These are phyloP conservation scores for Astatotilapia flaviijosephi DNA, from an alignment of 2,113 vertebrate genomes.

Conservation along the genomic window DNA sequence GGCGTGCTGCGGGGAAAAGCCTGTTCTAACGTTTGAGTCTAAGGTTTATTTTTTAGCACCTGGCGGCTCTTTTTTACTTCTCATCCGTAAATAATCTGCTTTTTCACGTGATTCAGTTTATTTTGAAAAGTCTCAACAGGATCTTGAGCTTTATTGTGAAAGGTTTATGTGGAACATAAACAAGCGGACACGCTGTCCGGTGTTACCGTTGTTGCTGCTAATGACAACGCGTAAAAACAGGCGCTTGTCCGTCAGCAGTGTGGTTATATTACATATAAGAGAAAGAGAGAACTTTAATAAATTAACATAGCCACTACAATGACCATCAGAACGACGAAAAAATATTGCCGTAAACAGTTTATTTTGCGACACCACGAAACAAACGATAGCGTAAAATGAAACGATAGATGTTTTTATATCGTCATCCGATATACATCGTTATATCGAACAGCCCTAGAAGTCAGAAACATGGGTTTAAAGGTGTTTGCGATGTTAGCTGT, in stretches of 20 bases:
- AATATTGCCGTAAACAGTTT: not conserved
- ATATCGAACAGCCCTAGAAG: not conserved
- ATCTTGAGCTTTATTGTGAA: too few relatives aligned
- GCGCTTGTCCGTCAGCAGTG: not conserved
- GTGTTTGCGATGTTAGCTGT: not conserved
- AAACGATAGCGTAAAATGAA: not conserved
- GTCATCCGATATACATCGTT: not conserved
- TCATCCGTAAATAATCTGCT: not conserved
- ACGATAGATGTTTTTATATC: not conserved
- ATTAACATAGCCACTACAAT: not conserved
- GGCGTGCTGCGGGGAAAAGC: rapidly evolving
- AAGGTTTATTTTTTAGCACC: too few relatives aligned
- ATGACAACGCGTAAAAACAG: rapidly evolving
- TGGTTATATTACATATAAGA: not conserved
- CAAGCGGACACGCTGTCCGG: not conserved
- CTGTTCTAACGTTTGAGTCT: too few relatives aligned
- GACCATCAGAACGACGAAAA: not conserved
- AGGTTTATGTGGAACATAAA: not conserved
- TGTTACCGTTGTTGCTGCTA: too few relatives aligned
- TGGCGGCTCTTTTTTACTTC: not conserved
- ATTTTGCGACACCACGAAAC: not conserved
- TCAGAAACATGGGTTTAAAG: not conserved
- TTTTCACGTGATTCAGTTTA: not conserved
- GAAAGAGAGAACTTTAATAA: not conserved
- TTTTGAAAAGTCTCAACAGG: not conserved